Conservation (phyloP, 2,113 vertebrate genomes). For the Mirounga angustirostris region DNA sequence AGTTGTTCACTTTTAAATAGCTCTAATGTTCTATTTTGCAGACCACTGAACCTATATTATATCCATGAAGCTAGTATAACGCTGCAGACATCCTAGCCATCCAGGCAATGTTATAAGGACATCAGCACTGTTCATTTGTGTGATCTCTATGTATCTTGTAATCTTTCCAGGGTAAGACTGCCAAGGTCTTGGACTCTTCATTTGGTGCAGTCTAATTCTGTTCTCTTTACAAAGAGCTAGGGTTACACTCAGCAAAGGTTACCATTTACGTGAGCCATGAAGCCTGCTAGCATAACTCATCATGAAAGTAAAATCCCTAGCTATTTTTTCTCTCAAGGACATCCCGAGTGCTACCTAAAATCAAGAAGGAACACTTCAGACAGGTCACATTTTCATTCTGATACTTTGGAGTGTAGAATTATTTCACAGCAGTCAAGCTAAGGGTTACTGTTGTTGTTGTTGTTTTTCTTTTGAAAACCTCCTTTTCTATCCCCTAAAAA, state of each 20-base stretch:
- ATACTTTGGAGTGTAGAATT: background rate
- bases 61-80: slow-evolving; percentile 65
- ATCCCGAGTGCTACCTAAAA: slow-evolving; percentile 47
- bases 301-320: slow-evolving; percentile 83
- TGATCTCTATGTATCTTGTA: slow-evolving; percentile 83
- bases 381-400: background rate
- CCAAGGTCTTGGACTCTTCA: slow-evolving; percentile 87
- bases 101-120: slow-evolving; percentile 78
- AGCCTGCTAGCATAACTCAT: slow-evolving; percentile 82
- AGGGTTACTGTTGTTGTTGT: background rate
- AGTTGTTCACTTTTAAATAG: slow-evolving; percentile 78
- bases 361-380: slow-evolving; percentile 68
- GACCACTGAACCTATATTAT: slow-evolving; percentile 35
- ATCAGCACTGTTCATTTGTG: slow-evolving; percentile 80
- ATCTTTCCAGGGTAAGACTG: slow-evolving; percentile 85
- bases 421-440: slow-evolving; percentile 35
- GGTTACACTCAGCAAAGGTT: slow-evolving; percentile 89
- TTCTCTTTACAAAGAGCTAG: slow-evolving; percentile 88
- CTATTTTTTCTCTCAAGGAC: slow-evolving; percentile 86
- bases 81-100: slow-evolving; percentile 81
- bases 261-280: slow-evolving; percentile 87
- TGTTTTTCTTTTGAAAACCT: background rate
- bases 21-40: slow-evolving; percentile 80
- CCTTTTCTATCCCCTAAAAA: background rate
- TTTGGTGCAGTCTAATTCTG: slow-evolving; percentile 88